phyloP scores from a whole-genome alignment of 2,113 vertebrate genomes.

The Mystacornis crossleyi region DNA sequence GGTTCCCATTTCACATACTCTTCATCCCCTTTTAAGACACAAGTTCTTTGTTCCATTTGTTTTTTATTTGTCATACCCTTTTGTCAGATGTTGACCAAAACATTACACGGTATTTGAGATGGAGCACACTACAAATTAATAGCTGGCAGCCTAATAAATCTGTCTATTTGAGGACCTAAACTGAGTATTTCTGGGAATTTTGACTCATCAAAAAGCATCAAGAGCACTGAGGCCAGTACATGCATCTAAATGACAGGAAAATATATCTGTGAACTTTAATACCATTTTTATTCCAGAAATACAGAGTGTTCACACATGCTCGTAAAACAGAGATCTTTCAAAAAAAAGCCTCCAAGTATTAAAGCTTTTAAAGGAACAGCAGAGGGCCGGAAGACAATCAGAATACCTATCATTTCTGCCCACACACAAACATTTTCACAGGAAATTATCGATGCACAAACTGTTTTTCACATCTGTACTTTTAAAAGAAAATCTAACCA shows the following conservation, averaged over 20 bases:
- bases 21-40: background rate
- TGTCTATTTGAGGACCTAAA: background rate
- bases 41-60: background rate
- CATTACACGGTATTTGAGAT: background rate
- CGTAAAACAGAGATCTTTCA: background rate
- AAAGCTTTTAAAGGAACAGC: background rate
- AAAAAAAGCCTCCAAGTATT: background rate
- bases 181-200: background rate
- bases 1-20: background rate
- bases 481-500: background rate
- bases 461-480: background rate
- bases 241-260: background rate
- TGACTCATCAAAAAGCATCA: background rate
- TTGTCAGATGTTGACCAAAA: background rate
- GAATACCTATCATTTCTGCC: background rate
- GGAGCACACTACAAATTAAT: background rate
- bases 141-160: background rate
- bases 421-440: background rate
- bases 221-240: background rate
- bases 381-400: background rate
- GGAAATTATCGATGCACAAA: background rate
- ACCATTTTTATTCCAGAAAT: background rate
- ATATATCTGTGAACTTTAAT: background rate
- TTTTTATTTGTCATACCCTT: background rate
- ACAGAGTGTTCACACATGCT: background rate